Base-by-base conservation (phyloP, 2,888 invertebrate genomes). In the Proisotoma minuta region DNA sequence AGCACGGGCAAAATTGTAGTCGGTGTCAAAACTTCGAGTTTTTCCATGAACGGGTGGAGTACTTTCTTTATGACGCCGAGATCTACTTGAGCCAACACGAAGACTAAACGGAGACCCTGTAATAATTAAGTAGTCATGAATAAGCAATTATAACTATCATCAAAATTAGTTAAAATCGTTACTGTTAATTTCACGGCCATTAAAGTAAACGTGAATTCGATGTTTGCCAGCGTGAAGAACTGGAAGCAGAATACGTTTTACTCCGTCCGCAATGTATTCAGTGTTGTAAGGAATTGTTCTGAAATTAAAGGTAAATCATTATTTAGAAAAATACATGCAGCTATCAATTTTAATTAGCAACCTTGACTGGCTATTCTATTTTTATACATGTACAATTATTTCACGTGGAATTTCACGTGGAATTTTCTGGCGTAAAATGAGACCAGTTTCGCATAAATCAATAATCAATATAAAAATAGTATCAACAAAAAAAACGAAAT, bases 131-230 rank as follows among this genome's bases (percentile, higher is more conserved):
- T 51, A 60, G 34, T 53, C 20, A 12, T 15, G 20, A 29, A 47
- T 23, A 50, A 26, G 23, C 2, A 15, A 50, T 51, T 23, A 4
- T 12, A 29, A 20, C 28, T 47, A 10, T 23, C 10, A 40, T 56
- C 43, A 8, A 20, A 10, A 20, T 56, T 56, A 22, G 23, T 18
- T 10, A 24, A 5, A 12, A 48, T n/a, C n/a, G n/a, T n/a, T n/a
- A 82, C 83, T 95, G 77, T 84, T 83, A n/a, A 89, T 85, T 75
- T 91, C 90, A 76, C 88, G 87, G 10, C 94, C 95, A 77, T 96
- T 96, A 80, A 95, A 97, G 77, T 92, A 94, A 28, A 96, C 86
- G 77, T 95, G 94, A 40, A 94, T 84, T 75, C 87, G 88, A 75
- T 84, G 83, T 69, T 81, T 81, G 27, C 84, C 84, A 28, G 82